Base-by-base conservation (phyloP, 2,888 invertebrate genomes). In the Leptopilina syphax region DNA sequence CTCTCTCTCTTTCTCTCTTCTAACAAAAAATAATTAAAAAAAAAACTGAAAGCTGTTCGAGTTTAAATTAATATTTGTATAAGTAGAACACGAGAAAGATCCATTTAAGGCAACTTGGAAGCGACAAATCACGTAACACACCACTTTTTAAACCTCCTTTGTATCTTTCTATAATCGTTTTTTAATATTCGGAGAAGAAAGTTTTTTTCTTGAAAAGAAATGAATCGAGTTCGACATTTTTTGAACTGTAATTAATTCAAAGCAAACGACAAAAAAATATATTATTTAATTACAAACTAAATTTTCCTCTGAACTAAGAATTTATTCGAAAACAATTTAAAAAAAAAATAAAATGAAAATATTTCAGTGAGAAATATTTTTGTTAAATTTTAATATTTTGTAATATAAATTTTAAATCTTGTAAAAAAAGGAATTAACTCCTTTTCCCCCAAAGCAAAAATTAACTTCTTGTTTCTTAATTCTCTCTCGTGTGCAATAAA, bases 91-190 rank as follows among this genome's bases (percentile, higher is more conserved):
- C 85, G 83, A 87, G 87, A 86, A 87, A 86, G 85, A 82, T 80
- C 90, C 89, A 88, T 90, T 86, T 89, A 90, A 67, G 89, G 89
- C 76, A 86, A 70, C 82, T 86, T 85, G 87, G 84, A 82, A 80
- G 81, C 79, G 82, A 67, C 85, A 86, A 86, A 86, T 88, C 82
- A 84, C 80, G 82, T 63, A 73, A 79, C 77, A 60, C 78, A 80
- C 82, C 82, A 82, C 81, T 81, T 81, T 81, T 81, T 83, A 6
- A 78, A 80, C 78, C 81, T 63, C 8, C 24, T 24, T 34, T 54
- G n/a, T 57, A 9, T 57, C 54, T 73, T n/a, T 54, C 12, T 10
- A 12, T 70, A 54, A 54, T 70, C 50, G 7, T 3, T 13, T 54
- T 70, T 8, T 24, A 7, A 73, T 73, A 54, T 73, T 1, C 2